Base-by-base conservation (phyloP, 2,888 invertebrate species). In the Thymelicus sylvestris region DNA sequence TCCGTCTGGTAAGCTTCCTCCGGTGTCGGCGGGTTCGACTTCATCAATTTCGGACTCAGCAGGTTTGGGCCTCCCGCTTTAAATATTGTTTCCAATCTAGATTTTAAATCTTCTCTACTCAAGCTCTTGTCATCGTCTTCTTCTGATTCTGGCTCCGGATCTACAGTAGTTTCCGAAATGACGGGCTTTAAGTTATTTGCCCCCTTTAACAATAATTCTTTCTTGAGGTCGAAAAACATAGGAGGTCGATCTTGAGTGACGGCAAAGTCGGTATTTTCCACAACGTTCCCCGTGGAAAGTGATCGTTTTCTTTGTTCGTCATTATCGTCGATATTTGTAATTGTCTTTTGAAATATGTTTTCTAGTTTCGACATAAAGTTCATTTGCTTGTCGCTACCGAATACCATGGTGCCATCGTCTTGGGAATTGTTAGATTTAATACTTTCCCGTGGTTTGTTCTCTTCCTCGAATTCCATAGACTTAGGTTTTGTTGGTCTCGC, bases 321-420 rank as follows among this genome's bases (percentile, higher is more conserved):
- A 0, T 83, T 87, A 50, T 88, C 89, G 47, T 77, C 80, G 3
- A 75, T 78, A 38, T 77, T 67, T 7, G 79, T 74, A 65, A 89
- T 88, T 81, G 90, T 87, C 52, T 81, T 90, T 76, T 92, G 89
- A 63, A 91, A 91, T 75, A 94, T 85, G 57, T 85, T 83, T 38
- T 90, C 90, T 47, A 94, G 76, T 79, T 93, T 94, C 0, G 89
- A 87, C 90, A 92, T 91, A 66, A 94, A 93, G 75, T 85, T 79
- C 64, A 90, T 81, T 76, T 84, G 83, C 68, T 81, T 81, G 41
- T 83, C 81, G 66, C 84, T 85, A 3, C 84, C 86, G 48, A 84
- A 84, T 24, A 80, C 79, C 76, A 84, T 83, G 31, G 78, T 80
- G 6, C 75, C 74, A 13, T 84, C 82, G n/a, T 83, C 83, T 15